Base-by-base conservation (phyloP, 2,113 vertebrate genomes). In the Xiphorhynchus elegans region DNA sequence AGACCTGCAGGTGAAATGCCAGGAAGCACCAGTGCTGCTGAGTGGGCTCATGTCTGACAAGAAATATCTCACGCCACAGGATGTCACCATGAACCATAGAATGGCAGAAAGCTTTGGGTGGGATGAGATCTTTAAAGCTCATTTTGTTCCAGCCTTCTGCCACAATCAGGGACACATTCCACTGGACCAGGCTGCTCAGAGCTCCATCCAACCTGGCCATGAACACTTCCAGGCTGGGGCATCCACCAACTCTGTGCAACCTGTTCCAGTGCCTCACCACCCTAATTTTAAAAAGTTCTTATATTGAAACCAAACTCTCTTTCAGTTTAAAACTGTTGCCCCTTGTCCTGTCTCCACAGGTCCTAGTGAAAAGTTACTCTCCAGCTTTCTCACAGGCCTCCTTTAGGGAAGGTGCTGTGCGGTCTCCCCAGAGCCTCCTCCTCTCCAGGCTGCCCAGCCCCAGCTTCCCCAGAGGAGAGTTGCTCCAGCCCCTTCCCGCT, bases 1-100 rank as follows among this genome's bases (percentile, higher is more conserved):
- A 19, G 28, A 10, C 10, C 53, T 64, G 49, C 28, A 50, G 44
- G 24, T 62, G 59, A 78, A 90, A 84, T 19, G 44, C 46, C 1
- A 0, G 46, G 29, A 84, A 82, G 66, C 40, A 82, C 6, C 29
- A 52, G 29, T 4, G 1, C 42, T 1, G 1, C 39, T 3, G 3
- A 37, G 58, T 35, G n/a, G 13, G 28, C 21, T 72, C 52, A 3
- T 46, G 28, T 74, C 64, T 50, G 64, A 68, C 28, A 72, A 50
- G 56, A 94, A 37, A 46, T 12, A n/a, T 13, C 52, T 70, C 56
- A 46, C 35, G 35, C 11, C 2, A 1, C 0, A 1, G 44, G 31
- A 62, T 1, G 2, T 62, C n/a, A 85, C 33, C 42, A 58, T 1
- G 4, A 84, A n/a, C 42, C 18, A 26, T 0, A 56, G 66, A 78